phyloP scores from a whole-genome alignment of 2,888 invertebrate genomes.

The Hemithea aestivaria region DNA sequence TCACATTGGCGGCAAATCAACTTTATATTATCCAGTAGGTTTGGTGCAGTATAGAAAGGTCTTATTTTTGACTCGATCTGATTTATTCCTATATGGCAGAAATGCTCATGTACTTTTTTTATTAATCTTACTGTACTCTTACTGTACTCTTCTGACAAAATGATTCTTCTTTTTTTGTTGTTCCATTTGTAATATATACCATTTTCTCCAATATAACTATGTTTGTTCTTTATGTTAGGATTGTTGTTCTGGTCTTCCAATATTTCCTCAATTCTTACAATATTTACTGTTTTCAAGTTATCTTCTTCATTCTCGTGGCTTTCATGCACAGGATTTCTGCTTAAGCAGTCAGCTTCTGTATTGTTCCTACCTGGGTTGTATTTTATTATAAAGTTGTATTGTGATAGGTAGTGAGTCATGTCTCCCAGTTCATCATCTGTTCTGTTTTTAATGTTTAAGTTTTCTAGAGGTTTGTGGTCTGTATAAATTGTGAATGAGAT shows the following conservation, averaged over 20 bases:
- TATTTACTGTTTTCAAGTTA: background rate
- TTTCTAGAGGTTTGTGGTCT: no score
- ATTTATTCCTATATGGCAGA: background rate
- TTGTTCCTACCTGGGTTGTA: no score
- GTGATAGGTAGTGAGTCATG: background rate
- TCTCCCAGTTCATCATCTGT: slow-evolving; percentile 1
- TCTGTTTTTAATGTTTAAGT: no score
- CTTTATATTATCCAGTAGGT: no score
- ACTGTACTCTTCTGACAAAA: slow-evolving; percentile 1
- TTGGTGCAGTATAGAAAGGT: no score
- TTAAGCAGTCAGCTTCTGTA: background rate
- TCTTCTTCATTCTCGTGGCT: background rate
- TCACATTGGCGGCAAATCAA: no score
- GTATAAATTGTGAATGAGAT: no score
- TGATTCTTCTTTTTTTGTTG: background rate
- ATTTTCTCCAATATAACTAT: background rate
- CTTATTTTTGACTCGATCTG: slow-evolving; percentile 6
- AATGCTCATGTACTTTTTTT: background rate
- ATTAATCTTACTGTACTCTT: no score
- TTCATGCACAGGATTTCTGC: slow-evolving; percentile 1
- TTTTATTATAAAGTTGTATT: background rate
- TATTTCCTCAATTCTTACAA: background rate
- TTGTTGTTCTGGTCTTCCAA: background rate
- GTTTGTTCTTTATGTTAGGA: background rate
- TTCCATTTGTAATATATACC: background rate